These are phyloP conservation scores for Albula glossodonta DNA, from an alignment of 2,113 vertebrate species.

Conservation along the genomic window DNA sequence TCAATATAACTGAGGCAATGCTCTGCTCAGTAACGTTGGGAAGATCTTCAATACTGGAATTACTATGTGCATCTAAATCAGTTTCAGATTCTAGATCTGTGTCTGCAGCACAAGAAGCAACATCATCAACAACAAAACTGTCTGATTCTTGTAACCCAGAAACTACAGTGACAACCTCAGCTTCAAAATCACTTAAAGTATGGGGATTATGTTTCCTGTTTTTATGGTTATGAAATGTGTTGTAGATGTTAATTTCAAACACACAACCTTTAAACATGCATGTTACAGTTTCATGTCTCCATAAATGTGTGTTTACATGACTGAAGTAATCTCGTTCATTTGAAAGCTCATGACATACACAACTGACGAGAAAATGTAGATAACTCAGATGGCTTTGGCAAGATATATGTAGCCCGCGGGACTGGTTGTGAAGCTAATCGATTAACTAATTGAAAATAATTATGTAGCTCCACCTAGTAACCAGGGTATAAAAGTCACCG, in stretches of 20 bases:
- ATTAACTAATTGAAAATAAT: no score
- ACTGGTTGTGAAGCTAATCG: no score
- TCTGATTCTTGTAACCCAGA: background rate
- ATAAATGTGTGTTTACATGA: conserved; percentile 6
- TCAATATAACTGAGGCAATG: background rate
- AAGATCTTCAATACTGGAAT: background rate
- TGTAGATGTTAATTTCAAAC: background rate
- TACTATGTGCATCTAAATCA: background rate
- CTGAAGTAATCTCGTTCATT: background rate
- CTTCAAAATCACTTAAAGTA: conserved; percentile 25
- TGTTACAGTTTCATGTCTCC: background rate
- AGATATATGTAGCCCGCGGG: no score
- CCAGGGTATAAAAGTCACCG: no score
- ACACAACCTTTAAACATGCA: conserved; percentile 5
- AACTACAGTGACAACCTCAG: background rate
- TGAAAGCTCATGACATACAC: no score
- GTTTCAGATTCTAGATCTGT: background rate
- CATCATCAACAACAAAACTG: background rate
- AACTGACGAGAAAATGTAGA: no score
- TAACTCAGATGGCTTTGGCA: no score
- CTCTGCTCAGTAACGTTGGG: background rate
- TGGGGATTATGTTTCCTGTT: conserved; percentile 24
- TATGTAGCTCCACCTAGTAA: no score
- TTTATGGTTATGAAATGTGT: background rate
- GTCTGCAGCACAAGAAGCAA: background rate